Conservation (phyloP, 2,797 vertebrate genomes). For the Sebastes diploproa region DNA sequence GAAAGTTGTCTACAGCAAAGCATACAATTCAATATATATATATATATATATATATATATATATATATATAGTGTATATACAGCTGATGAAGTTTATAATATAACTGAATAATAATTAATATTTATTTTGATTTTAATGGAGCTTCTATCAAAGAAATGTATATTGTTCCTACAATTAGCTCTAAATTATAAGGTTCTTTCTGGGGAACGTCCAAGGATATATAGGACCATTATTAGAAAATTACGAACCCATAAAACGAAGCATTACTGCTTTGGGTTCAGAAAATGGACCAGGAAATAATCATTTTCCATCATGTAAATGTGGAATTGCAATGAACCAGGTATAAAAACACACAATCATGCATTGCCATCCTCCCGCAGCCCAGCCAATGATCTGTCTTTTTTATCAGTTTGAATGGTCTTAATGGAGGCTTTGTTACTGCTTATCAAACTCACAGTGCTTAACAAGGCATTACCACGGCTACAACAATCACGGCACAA, state of each 20-base stretch:
- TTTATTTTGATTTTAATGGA: neutral
- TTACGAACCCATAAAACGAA: neutral
- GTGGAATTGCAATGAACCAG: neutral
- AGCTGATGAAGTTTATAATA: neutral
- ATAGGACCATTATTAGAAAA: neutral
- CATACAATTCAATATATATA: neutral
- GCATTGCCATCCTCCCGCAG: neutral
- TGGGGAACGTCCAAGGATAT: neutral
- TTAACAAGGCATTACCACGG: slow-evolving; percentile 33
- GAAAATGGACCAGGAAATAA: neutral
- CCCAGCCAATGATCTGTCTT: slow-evolving; percentile 6
- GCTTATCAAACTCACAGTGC: slow-evolving; percentile 26
- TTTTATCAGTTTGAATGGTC: slow-evolving; percentile 27
- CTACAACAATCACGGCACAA: slow-evolving; percentile 14
- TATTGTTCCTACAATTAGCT: neutral
- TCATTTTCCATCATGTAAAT: neutral
- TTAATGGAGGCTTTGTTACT: slow-evolving; percentile 39
- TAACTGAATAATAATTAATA: neutral
- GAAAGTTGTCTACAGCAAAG: neutral
- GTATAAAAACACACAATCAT: neutral
- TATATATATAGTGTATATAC: no score
- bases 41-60: neutral
- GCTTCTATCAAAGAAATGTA: neutral
- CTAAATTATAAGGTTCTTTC: neutral
- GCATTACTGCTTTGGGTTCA: neutral